Evolutionary conservation across 2,888 invertebrate genomes (phyloP).

Genomic region (Adelphocoris suturalis): DNA sequence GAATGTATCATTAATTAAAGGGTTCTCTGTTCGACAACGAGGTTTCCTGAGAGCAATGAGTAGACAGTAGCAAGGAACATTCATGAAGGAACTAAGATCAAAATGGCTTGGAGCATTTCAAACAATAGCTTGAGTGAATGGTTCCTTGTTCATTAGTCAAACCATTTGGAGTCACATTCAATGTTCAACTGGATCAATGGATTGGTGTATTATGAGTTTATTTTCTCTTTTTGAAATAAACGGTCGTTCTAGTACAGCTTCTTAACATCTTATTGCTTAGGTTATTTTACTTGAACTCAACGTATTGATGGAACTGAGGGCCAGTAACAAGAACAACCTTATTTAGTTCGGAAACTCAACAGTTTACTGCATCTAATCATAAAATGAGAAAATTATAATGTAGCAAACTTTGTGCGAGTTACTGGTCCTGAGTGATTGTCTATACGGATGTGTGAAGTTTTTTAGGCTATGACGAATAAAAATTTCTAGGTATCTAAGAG

Average conservation of each 20-base stretch:
- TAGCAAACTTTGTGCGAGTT: background rate
- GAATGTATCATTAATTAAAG: too few relatives aligned
- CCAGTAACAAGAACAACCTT: background rate
- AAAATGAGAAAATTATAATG: background rate
- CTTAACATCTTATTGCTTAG: background rate
- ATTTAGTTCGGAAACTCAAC: background rate
- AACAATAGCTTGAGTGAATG: background rate
- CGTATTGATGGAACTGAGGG: conserved; percentile 4
- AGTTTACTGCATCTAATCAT: too few relatives aligned
- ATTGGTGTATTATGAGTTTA: background rate
- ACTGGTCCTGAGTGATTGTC: conserved; percentile 20
- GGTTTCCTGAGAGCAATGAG: background rate
- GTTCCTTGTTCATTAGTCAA: background rate
- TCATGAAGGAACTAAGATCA: background rate
- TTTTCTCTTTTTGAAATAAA: conserved; percentile 11
- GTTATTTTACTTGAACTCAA: background rate
- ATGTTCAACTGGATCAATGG: too few relatives aligned
- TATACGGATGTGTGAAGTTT: background rate
- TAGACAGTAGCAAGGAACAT: conserved; percentile 1
- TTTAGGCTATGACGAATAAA: background rate
- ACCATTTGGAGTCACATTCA: background rate
- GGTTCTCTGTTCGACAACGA: background rate
- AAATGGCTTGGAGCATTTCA: background rate
- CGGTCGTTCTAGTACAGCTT: background rate
- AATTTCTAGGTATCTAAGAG: background rate